Base-by-base conservation (phyloP, 2,888 invertebrate species). In the Diaprepes abbreviatus region DNA sequence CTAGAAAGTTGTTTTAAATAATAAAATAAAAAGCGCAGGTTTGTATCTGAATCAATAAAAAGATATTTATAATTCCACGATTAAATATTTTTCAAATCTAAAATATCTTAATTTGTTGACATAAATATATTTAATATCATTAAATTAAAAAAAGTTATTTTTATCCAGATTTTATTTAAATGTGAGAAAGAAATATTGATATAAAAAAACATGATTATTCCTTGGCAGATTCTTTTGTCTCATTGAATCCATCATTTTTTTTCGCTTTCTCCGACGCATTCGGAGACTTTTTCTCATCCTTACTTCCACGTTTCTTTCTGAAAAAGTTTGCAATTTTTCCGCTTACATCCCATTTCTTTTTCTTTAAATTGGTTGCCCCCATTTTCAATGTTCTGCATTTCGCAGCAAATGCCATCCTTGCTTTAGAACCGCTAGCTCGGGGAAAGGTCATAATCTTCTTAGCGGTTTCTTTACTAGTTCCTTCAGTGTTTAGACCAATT, bases 311-410 rank as follows among this genome's bases (percentile, higher is more conserved):
- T 21, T 66, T 71, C 69, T 38, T 72, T 62, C 10, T 58, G 4
- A 80, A 75, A 62, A 77, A 79, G 31, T 75, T 76, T 35, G 77
- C 74, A 43, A 81, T 71, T 57, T 75, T 79, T 0, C 74, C 70
- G 6, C 78, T 76, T 16, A 80, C 71, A 66, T 76, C 76, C 79
- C 78, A 80, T 50, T 79, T 80, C 14, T 79, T 80, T 75, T 75
- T 77, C 16, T 74, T 76, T n/a, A 74, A 71, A 21, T 74, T 68
- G 10, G 60, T 71, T 0, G 73, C 69, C 5, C 75, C 63, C 12
- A 74, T 66, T 45, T 76, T 78, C 9, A 77, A 21, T 0, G 78
- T 78, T 17, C 76, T 71, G 59, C 75, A 76, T 35, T 73, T 67
- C 0, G 74, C 74, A 16, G 72, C 72, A 14, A 77, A 69, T 3